A percentile compares a stretch with the other conserved stretches of the same genome.
These are phyloP conservation scores for Epinotia brunnichana DNA, from an alignment of 2,888 invertebrate genomes.

Conservation along the genomic window DNA sequence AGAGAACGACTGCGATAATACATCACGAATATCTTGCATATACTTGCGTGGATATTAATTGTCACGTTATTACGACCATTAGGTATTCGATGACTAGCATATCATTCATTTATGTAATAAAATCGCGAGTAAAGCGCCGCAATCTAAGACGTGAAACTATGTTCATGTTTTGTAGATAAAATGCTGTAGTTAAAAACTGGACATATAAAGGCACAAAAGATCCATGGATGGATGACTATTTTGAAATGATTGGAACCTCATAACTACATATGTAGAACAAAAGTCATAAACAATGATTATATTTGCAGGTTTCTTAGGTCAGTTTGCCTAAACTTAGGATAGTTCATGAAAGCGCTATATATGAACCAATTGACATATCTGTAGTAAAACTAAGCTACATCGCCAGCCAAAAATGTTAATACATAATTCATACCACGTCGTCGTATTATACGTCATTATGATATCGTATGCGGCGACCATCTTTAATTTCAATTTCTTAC, in stretches of 20 bases:
- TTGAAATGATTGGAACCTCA: background rate
- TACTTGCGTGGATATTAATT: no score
- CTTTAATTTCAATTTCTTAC: slow-evolving; percentile 60
- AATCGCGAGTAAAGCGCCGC: no score
- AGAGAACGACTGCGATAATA: background rate
- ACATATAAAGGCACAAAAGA: background rate
- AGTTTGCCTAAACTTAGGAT: background rate
- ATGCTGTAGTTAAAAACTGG: background rate
- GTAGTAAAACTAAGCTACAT: slow-evolving; percentile 14
- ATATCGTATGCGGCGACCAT: slow-evolving; percentile 51
- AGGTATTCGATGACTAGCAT: no score
- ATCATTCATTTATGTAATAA: no score
- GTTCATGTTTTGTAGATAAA: background rate
- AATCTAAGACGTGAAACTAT: background rate
- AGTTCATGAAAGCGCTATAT: background rate
- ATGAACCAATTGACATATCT: slow-evolving; percentile 6
- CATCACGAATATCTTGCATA: no score
- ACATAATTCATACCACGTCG: slow-evolving; percentile 58
- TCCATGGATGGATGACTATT: background rate
- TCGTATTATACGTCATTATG: slow-evolving; percentile 60
- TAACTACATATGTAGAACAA: background rate
- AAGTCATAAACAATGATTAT: background rate
- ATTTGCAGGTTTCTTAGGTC: background rate
- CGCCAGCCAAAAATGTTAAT: slow-evolving; percentile 51
- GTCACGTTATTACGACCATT: no score